Percentiles rank a stretch among this genome's conserved stretches.
Evolutionary conservation across 2,113 vertebrate genomes (phyloP).

Genomic region (Meriones unguiculatus): DNA sequence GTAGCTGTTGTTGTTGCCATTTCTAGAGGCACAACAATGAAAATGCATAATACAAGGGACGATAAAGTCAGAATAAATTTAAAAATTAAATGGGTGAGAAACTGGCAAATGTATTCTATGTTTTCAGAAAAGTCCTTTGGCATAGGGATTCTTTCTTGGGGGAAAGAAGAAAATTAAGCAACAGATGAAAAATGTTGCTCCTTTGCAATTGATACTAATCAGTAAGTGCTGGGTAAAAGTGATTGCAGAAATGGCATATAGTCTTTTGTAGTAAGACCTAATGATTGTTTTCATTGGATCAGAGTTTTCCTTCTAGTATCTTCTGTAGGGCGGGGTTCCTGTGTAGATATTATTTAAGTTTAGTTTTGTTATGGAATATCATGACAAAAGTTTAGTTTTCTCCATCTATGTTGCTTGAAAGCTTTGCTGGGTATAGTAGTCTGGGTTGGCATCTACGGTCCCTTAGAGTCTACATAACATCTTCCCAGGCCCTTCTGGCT

Average conservation of each 20-base stretch:
- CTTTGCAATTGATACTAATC: slow-evolving; percentile 68
- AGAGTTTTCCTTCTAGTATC: no score
- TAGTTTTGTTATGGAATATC: no score
- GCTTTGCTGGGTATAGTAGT: no score
- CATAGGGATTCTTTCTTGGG: slow-evolving; percentile 16
- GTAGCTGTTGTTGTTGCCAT: neutral
- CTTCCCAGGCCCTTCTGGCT: no score
- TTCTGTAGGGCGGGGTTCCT: no score
- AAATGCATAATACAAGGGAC: slow-evolving; percentile 38
- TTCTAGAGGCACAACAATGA: neutral
- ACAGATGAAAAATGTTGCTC: slow-evolving; percentile 30
- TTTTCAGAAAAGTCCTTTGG: slow-evolving; percentile 40
- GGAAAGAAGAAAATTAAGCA: slow-evolving; percentile 63
- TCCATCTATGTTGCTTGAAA: no score
- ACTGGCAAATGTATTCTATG: slow-evolving; percentile 20
- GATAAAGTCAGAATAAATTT: slow-evolving; percentile 56
- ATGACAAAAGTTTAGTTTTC: no score
- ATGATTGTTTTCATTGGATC: no score
- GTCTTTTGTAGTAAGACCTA: no score
- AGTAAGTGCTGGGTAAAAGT: slow-evolving; percentile 63
- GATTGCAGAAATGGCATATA: slow-evolving; percentile 43
- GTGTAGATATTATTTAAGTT: no score
- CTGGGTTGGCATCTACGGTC: no score
- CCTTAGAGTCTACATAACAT: no score
- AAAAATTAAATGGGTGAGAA: slow-evolving; percentile 44